Conservation (phyloP, 2,113 vertebrate species). For the Conger conger region DNA sequence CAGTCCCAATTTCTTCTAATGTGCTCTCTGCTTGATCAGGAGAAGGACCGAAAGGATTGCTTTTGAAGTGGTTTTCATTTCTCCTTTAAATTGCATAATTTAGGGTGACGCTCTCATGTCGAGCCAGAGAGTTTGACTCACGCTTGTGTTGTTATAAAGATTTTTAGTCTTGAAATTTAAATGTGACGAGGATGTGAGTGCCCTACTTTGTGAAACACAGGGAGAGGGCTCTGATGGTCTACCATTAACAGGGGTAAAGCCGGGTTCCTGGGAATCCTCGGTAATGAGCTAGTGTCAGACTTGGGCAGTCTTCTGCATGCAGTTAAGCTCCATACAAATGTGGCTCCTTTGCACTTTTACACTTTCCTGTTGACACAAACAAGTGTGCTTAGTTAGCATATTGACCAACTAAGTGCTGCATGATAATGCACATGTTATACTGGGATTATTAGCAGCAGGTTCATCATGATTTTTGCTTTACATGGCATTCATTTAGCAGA, state of each 20-base stretch:
- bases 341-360: neutral
- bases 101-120: slow-evolving; percentile 21
- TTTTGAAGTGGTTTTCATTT: neutral
- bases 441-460: too few relatives aligned
- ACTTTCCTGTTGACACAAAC: too few relatives aligned
- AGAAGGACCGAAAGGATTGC: neutral
- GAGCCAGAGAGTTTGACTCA: slow-evolving; percentile 21
- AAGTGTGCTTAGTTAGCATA: too few relatives aligned
- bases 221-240: slow-evolving; percentile 39
- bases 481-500: too few relatives aligned
- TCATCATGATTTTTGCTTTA: too few relatives aligned
- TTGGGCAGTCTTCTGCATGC: neutral
- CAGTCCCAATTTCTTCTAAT: neutral
- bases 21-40: neutral
- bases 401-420: too few relatives aligned
- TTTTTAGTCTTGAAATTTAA: slow-evolving; percentile 58
- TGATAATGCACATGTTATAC: too few relatives aligned
- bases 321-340: neutral
- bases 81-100: slow-evolving; percentile 26
- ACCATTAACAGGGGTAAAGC: slow-evolving; percentile 26
- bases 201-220: slow-evolving; percentile 45
- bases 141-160: slow-evolving; percentile 49
- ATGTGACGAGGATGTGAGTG: slow-evolving; percentile 54
- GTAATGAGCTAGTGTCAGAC: neutral
- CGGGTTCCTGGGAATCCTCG: slow-evolving; percentile 5